Evolutionary conservation across 2,113 vertebrate genomes (phyloP).

Genomic region (Sminthopsis crassicaudata): DNA sequence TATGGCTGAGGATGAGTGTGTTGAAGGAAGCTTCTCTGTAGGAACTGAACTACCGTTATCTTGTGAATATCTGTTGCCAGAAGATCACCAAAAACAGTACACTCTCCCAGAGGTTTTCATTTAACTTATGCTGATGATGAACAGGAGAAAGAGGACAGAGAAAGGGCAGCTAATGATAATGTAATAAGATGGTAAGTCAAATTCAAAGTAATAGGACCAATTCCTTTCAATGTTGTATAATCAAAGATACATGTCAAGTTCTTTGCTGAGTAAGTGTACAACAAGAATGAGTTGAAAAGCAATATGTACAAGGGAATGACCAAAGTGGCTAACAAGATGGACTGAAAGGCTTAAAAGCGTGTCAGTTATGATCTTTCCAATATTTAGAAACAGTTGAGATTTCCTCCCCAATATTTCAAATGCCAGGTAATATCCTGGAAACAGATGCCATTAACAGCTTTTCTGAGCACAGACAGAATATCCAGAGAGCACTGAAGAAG

Average conservation of each 20-base stretch:
- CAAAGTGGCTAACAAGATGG: constrained; percentile 92
- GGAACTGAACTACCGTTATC: constrained; percentile 90
- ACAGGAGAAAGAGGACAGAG: constrained; percentile 98
- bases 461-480: constrained; percentile 96
- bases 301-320: constrained; percentile 97
- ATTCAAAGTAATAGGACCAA: constrained; percentile 99
- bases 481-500: constrained; percentile 98
- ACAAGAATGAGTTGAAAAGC: constrained; percentile 96
- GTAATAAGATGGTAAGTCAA: constrained; percentile 97
- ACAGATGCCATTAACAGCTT: constrained; percentile 99
- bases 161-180: constrained; percentile 99
- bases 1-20: constrained; percentile 90
- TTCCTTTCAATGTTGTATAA: constrained; percentile 98
- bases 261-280: constrained; percentile 99
- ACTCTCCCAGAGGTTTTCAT: constrained; percentile 94
- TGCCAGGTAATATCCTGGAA: constrained; percentile 98
- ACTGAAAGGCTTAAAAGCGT: constrained; percentile 99
- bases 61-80: constrained; percentile 98
- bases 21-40: constrained; percentile 86
- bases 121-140: constrained; percentile 99
- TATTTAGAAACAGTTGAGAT: constrained; percentile 95
- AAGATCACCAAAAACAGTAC: constrained; percentile 98
- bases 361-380: constrained; percentile 98
- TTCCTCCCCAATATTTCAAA: constrained; percentile 97
- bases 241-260: constrained; percentile 97